Evolutionary conservation across 2,113 vertebrate species (phyloP), one percentile per base, ranked within the genome.

Genomic region (Castor canadensis): DNA sequence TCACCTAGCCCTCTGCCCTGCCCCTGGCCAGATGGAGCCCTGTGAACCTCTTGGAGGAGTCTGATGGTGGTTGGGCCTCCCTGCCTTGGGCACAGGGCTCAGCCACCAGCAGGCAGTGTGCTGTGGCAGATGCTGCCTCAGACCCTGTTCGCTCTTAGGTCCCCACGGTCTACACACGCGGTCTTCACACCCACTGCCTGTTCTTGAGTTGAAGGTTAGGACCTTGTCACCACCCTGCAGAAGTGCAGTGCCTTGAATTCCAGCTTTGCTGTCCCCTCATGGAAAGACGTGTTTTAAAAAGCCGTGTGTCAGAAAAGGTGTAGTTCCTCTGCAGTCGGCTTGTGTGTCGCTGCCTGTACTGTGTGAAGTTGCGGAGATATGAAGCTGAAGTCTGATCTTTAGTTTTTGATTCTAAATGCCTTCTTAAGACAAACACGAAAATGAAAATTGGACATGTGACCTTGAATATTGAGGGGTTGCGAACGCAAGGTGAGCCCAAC

Each of bases 171-270:
- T 79, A 91, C 97, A 97, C 86, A 91, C 43, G 47, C 54, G 1
- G 35, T 95, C 95, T 98, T 97, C 95, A 95, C 95, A 81, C 58
- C 52, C 49, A 67, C 54, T 97, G 79, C 1, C 97, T 95, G 94
- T 97, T 98, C 98, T 98, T 98, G 98, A 98, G 97, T 88, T 40
- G 87, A 96, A 94, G 93, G 91, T 98, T 93, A 94, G 97, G 97
- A 95, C 96, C 89, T 97, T 96, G 95, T 97, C 98, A 96, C 97
- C 96, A 98, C 97, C 98, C 97, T 96, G 97, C 98, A 98, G 98
- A 97, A 99, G 98, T 98, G 98, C 98, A 99, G 99, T 99, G 99
- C 99, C 99, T 99, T 99, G 99, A 99, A 98, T 98, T 97, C 95
- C 98, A 97, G 97, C 97, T 98, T 98, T 98, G 98, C 98, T 91